Conservation (phyloP, 2,888 invertebrate genomes). For the Pemphredon lugubris region DNA sequence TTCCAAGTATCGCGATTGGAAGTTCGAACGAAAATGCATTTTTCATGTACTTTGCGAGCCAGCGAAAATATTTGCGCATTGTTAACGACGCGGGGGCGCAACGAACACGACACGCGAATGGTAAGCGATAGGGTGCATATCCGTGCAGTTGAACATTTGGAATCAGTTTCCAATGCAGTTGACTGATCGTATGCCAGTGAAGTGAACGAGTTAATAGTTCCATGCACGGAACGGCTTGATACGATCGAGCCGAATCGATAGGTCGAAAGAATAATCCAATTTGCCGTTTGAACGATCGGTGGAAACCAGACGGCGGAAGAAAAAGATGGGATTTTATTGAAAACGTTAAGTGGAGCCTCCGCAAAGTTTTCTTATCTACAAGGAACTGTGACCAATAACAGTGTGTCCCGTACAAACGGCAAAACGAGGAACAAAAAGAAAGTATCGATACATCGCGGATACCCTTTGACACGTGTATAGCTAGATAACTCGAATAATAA, state of each 20-base stretch:
- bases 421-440: too few species aligned
- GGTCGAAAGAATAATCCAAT: slow-evolving; percentile 29
- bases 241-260: slow-evolving; percentile 21
- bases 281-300: not conserved
- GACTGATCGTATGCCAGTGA: slow-evolving; percentile 12
- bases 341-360: not conserved
- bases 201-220: slow-evolving; percentile 43
- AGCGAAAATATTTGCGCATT: slow-evolving; percentile 6
- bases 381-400: too few species aligned
- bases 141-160: slow-evolving; percentile 16
- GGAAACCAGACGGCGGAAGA: slow-evolving; percentile 1
- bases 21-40: slow-evolving; percentile 13
- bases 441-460: too few species aligned
- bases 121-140: not conserved
- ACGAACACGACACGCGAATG: not conserved
- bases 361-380: not conserved
- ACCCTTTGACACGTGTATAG: too few species aligned
- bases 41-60: slow-evolving; percentile 21
- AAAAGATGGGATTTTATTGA: slow-evolving; percentile 21
- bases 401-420: too few species aligned
- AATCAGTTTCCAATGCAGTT: slow-evolving; percentile 38
- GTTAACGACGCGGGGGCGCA: slow-evolving; percentile 3
- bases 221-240: slow-evolving; percentile 25
- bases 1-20: not conserved
- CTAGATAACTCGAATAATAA: too few species aligned